phyloP scores from a whole-genome alignment of 2,113 vertebrate genomes.

The Solenodon paradoxus region DNA sequence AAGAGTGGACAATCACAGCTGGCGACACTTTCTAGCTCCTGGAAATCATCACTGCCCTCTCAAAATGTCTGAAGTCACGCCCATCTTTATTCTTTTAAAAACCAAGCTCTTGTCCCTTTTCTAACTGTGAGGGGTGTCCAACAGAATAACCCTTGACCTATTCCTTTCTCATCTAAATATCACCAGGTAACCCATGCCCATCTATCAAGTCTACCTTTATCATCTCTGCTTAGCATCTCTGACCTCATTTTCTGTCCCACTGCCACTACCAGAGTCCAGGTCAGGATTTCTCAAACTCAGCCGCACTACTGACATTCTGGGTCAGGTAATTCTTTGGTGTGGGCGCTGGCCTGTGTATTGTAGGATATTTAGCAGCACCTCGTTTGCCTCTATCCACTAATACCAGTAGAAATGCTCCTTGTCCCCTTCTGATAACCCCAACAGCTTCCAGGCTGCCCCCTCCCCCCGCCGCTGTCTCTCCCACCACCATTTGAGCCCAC shows the following conservation, averaged over 20 bases:
- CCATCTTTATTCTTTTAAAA: neutral
- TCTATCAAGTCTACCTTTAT: neutral
- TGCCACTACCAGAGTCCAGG: neutral
- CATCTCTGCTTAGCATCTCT: neutral
- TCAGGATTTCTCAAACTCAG: neutral
- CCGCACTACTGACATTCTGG: neutral
- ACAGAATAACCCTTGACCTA: neutral
- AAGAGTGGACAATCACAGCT: neutral
- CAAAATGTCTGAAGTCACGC: conserved; percentile 2
- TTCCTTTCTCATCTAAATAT: neutral
- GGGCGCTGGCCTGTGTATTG: neutral
- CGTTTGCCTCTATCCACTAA: neutral
- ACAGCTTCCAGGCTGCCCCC: neutral
- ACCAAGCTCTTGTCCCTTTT: neutral
- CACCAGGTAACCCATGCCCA: neutral
- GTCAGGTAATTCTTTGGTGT: neutral
- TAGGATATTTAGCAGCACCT: neutral
- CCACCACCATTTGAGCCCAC: neutral
- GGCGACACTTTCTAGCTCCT: neutral
- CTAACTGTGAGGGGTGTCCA: neutral
- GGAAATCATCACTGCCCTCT: neutral
- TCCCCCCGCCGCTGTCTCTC: neutral
- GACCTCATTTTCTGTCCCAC: neutral
- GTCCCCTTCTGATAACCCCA: neutral
- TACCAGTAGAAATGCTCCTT: neutral